Conservation (phyloP, 1,140 invertebrate species). For the Mercenaria mercenaria region DNA sequence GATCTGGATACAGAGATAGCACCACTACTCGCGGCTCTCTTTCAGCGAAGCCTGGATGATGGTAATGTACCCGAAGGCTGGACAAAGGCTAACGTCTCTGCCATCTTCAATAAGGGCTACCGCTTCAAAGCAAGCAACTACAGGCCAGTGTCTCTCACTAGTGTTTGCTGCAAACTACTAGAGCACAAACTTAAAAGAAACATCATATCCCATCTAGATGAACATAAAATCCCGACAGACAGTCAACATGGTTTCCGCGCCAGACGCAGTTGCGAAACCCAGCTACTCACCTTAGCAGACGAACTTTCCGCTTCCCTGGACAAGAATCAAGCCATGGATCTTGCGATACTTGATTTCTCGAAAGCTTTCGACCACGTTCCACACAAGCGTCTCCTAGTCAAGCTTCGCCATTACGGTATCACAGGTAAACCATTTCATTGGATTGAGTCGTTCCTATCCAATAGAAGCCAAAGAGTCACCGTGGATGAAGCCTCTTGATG, state of each 20-base stretch:
- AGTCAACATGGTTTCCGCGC: conserved; percentile 64
- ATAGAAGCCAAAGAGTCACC: conserved; percentile 62
- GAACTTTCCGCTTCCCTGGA: conserved; percentile 21
- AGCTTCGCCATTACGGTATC: conserved; percentile 64
- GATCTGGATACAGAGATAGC: conserved; percentile 32
- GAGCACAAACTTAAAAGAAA: conserved; percentile 58
- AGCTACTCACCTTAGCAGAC: conserved; percentile 37
- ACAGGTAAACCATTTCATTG: conserved; percentile 2
- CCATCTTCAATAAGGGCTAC: conserved; percentile 61
- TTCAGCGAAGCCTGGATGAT: background rate
- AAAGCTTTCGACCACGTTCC: conserved; percentile 55
- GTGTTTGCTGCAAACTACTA: conserved; percentile 56
- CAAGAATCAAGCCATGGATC: background rate
- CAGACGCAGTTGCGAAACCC: conserved; percentile 42
- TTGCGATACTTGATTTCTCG: background rate
- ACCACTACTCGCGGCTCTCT: conserved; percentile 3
- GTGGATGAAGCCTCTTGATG: conserved; percentile 29
- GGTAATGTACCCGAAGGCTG: conserved; percentile 44
- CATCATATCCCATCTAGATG: conserved; percentile 48
- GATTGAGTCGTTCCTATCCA: background rate
- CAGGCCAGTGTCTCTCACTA: conserved; percentile 55
- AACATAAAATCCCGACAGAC: conserved; percentile 47
- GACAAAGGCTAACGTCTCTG: conserved; percentile 17
- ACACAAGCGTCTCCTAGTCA: conserved; percentile 48
- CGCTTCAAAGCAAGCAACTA: conserved; percentile 46